A percentile compares a stretch with the other conserved stretches of the same genome.
phyloP scores from a whole-genome alignment of 1,140 invertebrate genomes.

The Geopemphigus sp. region DNA sequence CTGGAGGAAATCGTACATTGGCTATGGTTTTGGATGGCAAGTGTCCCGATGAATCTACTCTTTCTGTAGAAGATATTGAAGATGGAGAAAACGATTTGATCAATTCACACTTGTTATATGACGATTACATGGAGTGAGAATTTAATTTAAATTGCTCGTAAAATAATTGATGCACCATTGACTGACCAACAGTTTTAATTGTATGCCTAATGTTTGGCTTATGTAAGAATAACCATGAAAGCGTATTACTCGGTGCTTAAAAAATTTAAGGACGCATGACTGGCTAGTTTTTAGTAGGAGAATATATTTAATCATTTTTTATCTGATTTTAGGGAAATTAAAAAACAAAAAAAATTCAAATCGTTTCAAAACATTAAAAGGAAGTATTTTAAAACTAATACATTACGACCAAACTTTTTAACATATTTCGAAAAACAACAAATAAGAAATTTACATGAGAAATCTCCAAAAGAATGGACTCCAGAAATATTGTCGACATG shows the following conservation, averaged over 20 bases:
- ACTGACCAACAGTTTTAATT: too few relatives aligned
- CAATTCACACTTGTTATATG: conserved; percentile 25
- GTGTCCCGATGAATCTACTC: background rate
- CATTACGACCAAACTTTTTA: conserved; percentile 68
- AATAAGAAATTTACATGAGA: conserved; percentile 68
- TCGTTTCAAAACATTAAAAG: conserved; percentile 51
- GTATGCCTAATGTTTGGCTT: background rate
- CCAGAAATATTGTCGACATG: conserved; percentile 69
- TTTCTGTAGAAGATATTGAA: conserved; percentile 26
- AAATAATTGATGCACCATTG: too few relatives aligned
- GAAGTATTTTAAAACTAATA: conserved; percentile 50
- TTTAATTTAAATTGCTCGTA: background rate
- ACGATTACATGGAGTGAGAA: conserved; percentile 23
- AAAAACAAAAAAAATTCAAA: conserved; percentile 1
- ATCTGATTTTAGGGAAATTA: conserved; percentile 17
- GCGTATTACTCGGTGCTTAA: too few relatives aligned
- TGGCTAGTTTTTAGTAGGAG: background rate
- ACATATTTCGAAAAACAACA: conserved; percentile 81
- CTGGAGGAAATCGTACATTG: conserved; percentile 12
- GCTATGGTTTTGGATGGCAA: conserved; percentile 14
- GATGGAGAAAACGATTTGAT: conserved; percentile 26
- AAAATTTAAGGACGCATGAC: background rate
- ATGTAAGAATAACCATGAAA: background rate
- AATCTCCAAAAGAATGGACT: conserved; percentile 72
- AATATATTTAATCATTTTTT: background rate